Percentiles rank a stretch among this genome's conserved stretches.
phyloP scores from a whole-genome alignment of 2,113 vertebrate species.

The Pimephales promelas region DNA sequence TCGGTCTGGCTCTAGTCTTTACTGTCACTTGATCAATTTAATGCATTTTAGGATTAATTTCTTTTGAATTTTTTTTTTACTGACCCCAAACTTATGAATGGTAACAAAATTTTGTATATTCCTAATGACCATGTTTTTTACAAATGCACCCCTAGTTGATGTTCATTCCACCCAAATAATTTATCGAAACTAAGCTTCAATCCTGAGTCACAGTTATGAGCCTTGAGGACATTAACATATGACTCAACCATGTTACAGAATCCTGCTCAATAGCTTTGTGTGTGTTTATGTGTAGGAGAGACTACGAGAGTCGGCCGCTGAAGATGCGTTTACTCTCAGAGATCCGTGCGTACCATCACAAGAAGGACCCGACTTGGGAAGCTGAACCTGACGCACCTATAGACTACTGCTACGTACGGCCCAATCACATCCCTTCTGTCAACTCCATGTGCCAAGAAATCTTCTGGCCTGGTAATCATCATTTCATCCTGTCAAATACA shows the following conservation, averaged over 20 bases:
- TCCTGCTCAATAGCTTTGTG: neutral
- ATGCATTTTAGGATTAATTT: neutral
- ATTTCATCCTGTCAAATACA: too few species aligned
- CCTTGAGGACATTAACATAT: neutral
- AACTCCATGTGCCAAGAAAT: constrained; percentile 97
- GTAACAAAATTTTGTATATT: neutral
- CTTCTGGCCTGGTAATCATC: constrained; percentile 92
- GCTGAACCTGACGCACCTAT: constrained; percentile 84
- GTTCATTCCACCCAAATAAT: neutral
- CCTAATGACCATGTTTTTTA: too few species aligned
- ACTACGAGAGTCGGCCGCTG: constrained; percentile 89
- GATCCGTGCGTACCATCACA: constrained; percentile 81
- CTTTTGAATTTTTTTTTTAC: neutral
- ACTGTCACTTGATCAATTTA: too few species aligned
- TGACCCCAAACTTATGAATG: neutral
- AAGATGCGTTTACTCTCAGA: constrained; percentile 88
- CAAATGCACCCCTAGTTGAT: neutral
- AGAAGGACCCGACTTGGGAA: constrained; percentile 79
- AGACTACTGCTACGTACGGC: constrained; percentile 96
- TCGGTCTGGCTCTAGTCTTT: too few species aligned
- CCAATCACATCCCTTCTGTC: constrained; percentile 93
- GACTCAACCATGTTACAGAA: neutral
- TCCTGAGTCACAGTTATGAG: neutral
- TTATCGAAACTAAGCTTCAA: neutral
- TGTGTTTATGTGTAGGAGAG: constrained; percentile 79